Percentiles rank a stretch among this genome's conserved stretches.
Conservation (phyloP, 37 sponge, comb jelly and placozoan genomes). For the Axinella damicornis region DNA sequence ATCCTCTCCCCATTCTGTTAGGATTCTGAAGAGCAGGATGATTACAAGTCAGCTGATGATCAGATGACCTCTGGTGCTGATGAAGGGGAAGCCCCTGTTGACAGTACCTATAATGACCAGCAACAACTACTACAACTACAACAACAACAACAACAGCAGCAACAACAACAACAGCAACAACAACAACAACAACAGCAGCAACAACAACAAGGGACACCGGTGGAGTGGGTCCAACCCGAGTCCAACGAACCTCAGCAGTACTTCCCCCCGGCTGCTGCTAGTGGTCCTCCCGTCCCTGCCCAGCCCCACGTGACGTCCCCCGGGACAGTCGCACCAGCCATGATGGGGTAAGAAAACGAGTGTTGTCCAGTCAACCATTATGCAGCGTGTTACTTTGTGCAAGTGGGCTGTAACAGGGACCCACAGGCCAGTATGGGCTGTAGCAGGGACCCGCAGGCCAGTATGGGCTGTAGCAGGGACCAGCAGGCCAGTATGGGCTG, state of each 20-base stretch:
- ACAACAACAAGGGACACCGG: background rate
- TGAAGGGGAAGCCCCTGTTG: background rate
- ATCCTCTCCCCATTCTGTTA: background rate
- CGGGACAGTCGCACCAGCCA: too few relatives aligned
- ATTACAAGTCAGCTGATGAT: slow-evolving; percentile 44
- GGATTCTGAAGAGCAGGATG: slow-evolving; percentile 15
- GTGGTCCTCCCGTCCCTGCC: background rate
- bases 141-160: too few relatives aligned
- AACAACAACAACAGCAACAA: too few relatives aligned
- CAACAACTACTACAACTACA: background rate
- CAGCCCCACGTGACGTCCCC: background rate
- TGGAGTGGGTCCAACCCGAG: background rate
- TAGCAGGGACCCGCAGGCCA: too few relatives aligned
- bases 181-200: background rate
- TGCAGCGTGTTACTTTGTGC: too few relatives aligned
- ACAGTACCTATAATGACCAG: background rate
- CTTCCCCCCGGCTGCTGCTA: background rate
- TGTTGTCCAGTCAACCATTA: too few relatives aligned
- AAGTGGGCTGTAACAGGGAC: too few relatives aligned
- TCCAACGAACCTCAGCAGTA: background rate
- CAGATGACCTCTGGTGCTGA: background rate
- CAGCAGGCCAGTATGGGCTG: too few relatives aligned
- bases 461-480: too few relatives aligned
- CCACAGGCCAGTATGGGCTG: too few relatives aligned
- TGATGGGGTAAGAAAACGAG: too few relatives aligned